Base-by-base conservation (phyloP, 2,797 vertebrate species). In the Paramormyrops hopkinsi region DNA sequence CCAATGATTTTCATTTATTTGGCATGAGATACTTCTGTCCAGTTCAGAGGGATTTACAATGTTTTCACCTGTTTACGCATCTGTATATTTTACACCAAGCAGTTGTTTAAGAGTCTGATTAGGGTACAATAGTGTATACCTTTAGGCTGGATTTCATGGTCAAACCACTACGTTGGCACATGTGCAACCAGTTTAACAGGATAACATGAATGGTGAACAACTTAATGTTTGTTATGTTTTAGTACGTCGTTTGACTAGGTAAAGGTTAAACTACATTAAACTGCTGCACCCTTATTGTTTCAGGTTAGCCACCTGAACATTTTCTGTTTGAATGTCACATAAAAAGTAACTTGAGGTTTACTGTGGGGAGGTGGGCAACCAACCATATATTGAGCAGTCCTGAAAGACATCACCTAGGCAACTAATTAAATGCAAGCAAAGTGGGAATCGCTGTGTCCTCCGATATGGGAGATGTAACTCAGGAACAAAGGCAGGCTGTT, bases 351-450 rank as follows among this genome's bases (percentile, higher is more conserved):
- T 48, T 83, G 46, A 83, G 46, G 41, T 46, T 50, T 46, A 9
- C 19, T 25, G 19, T 50, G 82, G 46, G 22, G 48, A 84, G 46
- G 46, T 25, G 44, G 82, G 46, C 82, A 51, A 84, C 82, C n/a
- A 84, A 84, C 46, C 46, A 84, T 48, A 22, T 22, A 50, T 50
- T 25, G n/a, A 84, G 9, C 8, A 50, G 41, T 84, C 9, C 82
- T 84, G 82, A 50, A 50, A 48, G 82, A 25, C 46, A 11, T 84
- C 46, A 44, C 44, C 82, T 84, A 48, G 82, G 82, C 46, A 84
- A 84, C 82, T 50, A 84, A 84, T 84, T 84, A 84, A 50, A 84
- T 84, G 82, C 41, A 12, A 59, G 11, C 33, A n/a, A 79, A 56
- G 11, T 83, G 9, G 41, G 19, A 82, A 29, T 50, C 22, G n/a